Evolutionary conservation across 2,888 invertebrate genomes (phyloP).

Genomic region (Aethes cnicana): DNA sequence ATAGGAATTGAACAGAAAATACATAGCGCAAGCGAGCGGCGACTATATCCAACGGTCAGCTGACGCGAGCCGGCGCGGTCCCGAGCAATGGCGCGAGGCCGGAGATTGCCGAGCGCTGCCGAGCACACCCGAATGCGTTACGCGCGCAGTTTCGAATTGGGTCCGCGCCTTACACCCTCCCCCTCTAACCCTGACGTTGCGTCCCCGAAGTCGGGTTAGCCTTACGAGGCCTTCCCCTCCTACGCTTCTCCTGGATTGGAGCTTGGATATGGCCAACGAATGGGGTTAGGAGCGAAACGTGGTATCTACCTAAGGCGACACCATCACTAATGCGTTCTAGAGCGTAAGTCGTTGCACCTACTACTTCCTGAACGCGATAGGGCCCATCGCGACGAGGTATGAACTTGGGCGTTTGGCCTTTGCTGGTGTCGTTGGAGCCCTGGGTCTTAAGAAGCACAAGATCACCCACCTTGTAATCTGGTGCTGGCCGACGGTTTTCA

Average conservation of each 20-base stretch:
- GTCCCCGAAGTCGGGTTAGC: not conserved
- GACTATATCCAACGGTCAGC: too few species aligned
- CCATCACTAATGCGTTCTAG: too few species aligned
- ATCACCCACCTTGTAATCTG: not conserved
- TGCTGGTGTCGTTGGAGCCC: not conserved
- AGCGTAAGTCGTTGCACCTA: not conserved
- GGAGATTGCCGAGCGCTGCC: too few species aligned
- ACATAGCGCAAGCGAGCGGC: too few species aligned
- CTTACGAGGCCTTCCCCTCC: not conserved
- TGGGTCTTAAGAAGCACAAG: conserved; percentile 3
- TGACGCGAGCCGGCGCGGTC: too few species aligned
- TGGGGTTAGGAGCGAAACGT: not conserved
- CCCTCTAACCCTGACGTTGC: too few species aligned
- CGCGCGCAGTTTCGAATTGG: too few species aligned
- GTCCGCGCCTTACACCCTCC: not conserved
- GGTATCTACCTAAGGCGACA: too few species aligned
- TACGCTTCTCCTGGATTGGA: not conserved
- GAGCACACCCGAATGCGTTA: too few species aligned
- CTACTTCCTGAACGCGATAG: not conserved
- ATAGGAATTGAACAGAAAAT: too few species aligned
- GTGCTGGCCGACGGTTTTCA: not conserved
- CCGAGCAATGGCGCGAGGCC: too few species aligned
- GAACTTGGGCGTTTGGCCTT: too few species aligned
- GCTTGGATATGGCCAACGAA: not conserved
- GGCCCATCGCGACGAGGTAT: not conserved